Evolutionary conservation across 2,888 invertebrate species (phyloP).

Genomic region (Agrotis segetum): DNA sequence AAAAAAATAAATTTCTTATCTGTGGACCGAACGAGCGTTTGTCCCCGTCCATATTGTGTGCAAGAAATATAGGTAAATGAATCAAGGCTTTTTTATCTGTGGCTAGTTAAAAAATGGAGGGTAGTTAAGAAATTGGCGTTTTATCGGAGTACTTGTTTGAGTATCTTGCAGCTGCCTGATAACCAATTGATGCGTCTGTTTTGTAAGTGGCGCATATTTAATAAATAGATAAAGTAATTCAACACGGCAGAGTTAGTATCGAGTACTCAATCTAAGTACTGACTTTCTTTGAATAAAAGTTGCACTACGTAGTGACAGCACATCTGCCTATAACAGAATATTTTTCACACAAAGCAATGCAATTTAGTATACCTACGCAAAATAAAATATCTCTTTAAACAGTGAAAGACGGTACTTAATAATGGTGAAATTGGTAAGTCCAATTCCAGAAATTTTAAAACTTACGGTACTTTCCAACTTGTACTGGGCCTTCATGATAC

Average conservation of each 20-base stretch:
- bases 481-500: no score
- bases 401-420: no score
- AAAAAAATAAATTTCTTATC: constrained; percentile 79
- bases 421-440: no score
- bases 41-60: constrained; percentile 58
- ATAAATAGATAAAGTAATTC: constrained; percentile 30
- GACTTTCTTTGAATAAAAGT: constrained; percentile 15
- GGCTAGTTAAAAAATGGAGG: constrained; percentile 49
- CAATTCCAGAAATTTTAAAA: no score
- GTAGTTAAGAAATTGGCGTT: constrained; percentile 38
- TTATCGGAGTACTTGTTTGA: constrained; percentile 29
- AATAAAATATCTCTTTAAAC: no score
- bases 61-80: constrained; percentile 57
- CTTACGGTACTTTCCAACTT: no score
- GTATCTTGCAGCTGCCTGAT: constrained; percentile 46
- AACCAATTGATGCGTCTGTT: constrained; percentile 35
- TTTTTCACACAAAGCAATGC: not conserved
- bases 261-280: not conserved
- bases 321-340: constrained; percentile 20
- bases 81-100: constrained; percentile 54
- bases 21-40: constrained; percentile 64
- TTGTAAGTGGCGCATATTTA: constrained; percentile 30
- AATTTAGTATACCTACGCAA: no score
- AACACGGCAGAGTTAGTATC: constrained; percentile 15
- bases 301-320: constrained; percentile 4